A percentile compares a stretch with the other conserved stretches of the same genome.
phyloP scores from a whole-genome alignment of 2,113 vertebrate species.

The Miniopterus natalensis region DNA sequence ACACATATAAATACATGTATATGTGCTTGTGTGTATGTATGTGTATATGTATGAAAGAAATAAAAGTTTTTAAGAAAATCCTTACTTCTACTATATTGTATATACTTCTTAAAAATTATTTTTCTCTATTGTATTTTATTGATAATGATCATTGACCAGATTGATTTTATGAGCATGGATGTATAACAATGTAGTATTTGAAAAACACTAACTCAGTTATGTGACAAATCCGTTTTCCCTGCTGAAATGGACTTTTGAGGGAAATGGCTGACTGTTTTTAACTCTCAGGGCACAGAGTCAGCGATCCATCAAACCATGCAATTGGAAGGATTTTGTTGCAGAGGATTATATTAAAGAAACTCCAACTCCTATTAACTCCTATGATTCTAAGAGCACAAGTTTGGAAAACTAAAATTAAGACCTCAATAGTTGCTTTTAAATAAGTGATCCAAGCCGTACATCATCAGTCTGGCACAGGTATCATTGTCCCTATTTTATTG shows the following conservation, averaged over 20 bases:
- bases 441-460: background rate
- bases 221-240: constrained; percentile 19
- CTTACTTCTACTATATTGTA: background rate
- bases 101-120: background rate
- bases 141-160: background rate
- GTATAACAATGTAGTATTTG: background rate
- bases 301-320: constrained; percentile 64
- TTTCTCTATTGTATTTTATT: background rate
- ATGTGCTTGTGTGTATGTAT: background rate
- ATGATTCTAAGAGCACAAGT: background rate
- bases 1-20: background rate
- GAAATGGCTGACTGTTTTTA: constrained; percentile 14
- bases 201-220: background rate
- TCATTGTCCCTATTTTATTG: background rate
- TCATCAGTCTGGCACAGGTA: background rate
- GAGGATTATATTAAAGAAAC: constrained; percentile 58
- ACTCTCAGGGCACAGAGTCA: background rate
- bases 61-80: background rate
- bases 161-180: background rate
- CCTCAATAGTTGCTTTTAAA: background rate
- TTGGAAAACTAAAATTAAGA: constrained; percentile 52
- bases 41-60: background rate
- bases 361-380: background rate
- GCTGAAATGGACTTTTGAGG: constrained; percentile 29
- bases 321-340: constrained; percentile 56